Evolutionary conservation across 2,888 invertebrate species (phyloP), one percentile per base, ranked within the genome.

Genomic region (Lacanobia oleracea): DNA sequence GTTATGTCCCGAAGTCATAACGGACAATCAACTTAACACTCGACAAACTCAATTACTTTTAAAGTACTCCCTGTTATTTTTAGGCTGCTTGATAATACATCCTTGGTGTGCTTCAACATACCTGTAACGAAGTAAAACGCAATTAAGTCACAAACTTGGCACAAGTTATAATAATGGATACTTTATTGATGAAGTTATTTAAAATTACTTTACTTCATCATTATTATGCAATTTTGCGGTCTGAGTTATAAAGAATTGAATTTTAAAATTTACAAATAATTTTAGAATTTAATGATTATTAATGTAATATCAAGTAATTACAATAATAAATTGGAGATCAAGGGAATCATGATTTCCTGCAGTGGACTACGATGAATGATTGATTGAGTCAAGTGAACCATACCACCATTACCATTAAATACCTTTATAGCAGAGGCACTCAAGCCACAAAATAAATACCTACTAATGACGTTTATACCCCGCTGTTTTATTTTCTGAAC

Each of bases 51-150:
- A 18, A 18, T 48, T 48, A 48, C 8, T 43, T 54, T 43, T 16
- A 16, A 48, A 18, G 2, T 1, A 23, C 18, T 56, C 23, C 14
- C 16, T 21, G 6, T 70, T 12, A 40, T 48, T 21, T 33, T 33
- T 4, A 50, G 45, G 16, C 56, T 43, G 2, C 12, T 50, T 6
- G 12, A 14, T 21, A 23, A 33, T 18, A 48, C 1, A 18, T 56
- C 33, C 14, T 40, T n/a, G 6, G 56, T 37, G 9, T 7, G 4
- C 21, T 48, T 40, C 43, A 54, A 40, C 40, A 53, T 79, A 79
- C 79, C 79, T 79, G 76, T 48, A 79, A 79, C 79, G 75, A 80
- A 51, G 63, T 16, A 66, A 33, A 61, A n/a, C 43, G 2, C 2
- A n/a, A 62, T 21, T 67, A 6, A 54, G 18, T 37, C 23, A 12